Conservation (phyloP, 2,113 vertebrate species). For the Larimichthys crocea region DNA sequence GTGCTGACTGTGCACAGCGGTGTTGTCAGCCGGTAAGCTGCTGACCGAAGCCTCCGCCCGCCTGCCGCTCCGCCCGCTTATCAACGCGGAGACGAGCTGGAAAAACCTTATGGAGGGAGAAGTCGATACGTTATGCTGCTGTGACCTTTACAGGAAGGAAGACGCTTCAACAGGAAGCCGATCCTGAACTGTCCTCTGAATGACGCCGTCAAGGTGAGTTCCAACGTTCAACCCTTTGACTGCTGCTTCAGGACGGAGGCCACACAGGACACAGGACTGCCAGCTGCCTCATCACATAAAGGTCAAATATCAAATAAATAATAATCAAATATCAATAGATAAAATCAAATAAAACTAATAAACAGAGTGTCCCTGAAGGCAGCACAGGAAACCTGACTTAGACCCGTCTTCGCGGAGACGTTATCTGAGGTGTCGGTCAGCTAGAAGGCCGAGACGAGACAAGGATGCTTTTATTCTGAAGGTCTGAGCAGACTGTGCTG, state of each 20-base stretch:
- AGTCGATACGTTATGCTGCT: slow-evolving; percentile 37
- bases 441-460: slow-evolving; percentile 5
- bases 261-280: not conserved
- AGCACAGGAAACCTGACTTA: too few species aligned
- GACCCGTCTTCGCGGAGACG: not conserved
- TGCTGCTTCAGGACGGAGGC: not conserved
- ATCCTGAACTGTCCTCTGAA: slow-evolving; percentile 48
- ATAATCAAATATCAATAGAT: too few species aligned
- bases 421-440: slow-evolving; percentile 42
- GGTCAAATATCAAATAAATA: too few species aligned
- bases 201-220: slow-evolving; percentile 20
- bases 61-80: slow-evolving; percentile 44
- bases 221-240: too few species aligned
- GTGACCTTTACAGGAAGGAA: slow-evolving; percentile 61
- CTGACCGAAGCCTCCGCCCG: slow-evolving; percentile 53
- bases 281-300: too few species aligned
- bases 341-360: too few species aligned
- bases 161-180: slow-evolving; percentile 30
- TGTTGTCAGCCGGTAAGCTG: slow-evolving; percentile 54
- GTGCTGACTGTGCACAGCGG: slow-evolving; percentile 65
- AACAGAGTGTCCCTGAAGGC: too few species aligned
- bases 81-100: slow-evolving; percentile 39
- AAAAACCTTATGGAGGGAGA: slow-evolving; percentile 49
- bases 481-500: not conserved
- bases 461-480: slow-evolving; percentile 7